Conservation (phyloP, 2,888 invertebrate species). For the Torymus texanus region DNA sequence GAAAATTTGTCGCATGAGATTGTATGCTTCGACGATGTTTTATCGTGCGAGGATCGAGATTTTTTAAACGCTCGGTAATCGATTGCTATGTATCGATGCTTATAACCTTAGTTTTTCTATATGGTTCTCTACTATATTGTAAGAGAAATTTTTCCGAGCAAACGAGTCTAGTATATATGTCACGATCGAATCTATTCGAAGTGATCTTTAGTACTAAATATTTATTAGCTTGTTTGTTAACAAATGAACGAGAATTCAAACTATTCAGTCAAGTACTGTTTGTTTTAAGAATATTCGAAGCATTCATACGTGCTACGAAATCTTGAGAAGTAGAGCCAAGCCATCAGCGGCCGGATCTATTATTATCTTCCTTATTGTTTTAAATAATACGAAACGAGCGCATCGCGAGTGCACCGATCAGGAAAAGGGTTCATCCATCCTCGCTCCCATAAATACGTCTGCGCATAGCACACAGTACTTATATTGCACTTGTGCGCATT, state of each 20-base stretch:
- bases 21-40: not conserved
- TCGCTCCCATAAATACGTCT: constrained; percentile 56
- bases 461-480: constrained; percentile 36
- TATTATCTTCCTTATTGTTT: constrained; percentile 29
- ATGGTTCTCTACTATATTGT: no score
- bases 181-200: no score
- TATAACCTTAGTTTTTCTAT: no score
- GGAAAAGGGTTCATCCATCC: constrained; percentile 55
- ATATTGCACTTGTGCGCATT: not conserved
- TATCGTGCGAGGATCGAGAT: not conserved
- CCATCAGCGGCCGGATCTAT: not conserved
- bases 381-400: constrained; percentile 10
- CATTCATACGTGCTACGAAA: no score
- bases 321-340: no score
- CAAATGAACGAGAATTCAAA: no score
- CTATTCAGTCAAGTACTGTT: no score
- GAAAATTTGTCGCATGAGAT: constrained; percentile 33
- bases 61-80: not conserved
- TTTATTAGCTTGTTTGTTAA: no score
- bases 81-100: not conserved
- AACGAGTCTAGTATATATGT: no score
- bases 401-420: constrained; percentile 12
- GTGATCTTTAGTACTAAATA: no score
- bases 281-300: no score
- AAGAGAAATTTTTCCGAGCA: no score